Evolutionary conservation across 2,113 vertebrate genomes (phyloP), one percentile per base, ranked within the genome.

Genomic region (Leucoraja erinaceus): DNA sequence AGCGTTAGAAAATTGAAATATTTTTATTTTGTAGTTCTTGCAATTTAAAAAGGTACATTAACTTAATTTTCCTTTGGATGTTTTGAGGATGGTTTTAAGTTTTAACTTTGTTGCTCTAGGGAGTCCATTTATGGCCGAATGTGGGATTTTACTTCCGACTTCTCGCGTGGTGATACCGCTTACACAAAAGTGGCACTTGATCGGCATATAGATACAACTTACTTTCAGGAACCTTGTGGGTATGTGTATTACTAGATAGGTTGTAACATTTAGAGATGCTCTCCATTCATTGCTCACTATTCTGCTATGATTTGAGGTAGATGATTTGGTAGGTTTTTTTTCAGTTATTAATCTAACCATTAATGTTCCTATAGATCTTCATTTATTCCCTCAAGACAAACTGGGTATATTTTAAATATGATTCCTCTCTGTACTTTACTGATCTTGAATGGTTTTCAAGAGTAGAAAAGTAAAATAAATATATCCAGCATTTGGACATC

Each of bases 181-280:
- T 99, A 99, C 95, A 99, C 97, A 93, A 98, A 98, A 93, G 94
- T 98, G 95, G 98, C 97, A 9, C 95, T 99, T 95, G 98, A 98
- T 93, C 95, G 98, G 0, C 98, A 99, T 95, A 98, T 97, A 0
- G 98, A 99, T 94, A 98, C 97, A 0, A 96, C 98, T 25, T 99
- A 99, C 95, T 98, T 99, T 94, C 98, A 98, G 93, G 98, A 99
- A 93, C 98, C 98, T 31, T 98, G 97, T 25, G 98, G 98, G 98
- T 98, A 94, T 0, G 97, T 94, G 93, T 20, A 72, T 28, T 91
- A 28, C 66, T 91, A 54, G 38, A 38, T 25, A 11, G 31, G 16
- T 47, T 72, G 22, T 72, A 47, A 25, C 11, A 47, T 47, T 25
- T 22, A 10, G 47, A 47, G 14, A 14, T 20, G 0, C 66, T 70